These are phyloP conservation scores for Lagorchestes hirsutus DNA, from an alignment of 2,797 vertebrate species.

Conservation along the genomic window DNA sequence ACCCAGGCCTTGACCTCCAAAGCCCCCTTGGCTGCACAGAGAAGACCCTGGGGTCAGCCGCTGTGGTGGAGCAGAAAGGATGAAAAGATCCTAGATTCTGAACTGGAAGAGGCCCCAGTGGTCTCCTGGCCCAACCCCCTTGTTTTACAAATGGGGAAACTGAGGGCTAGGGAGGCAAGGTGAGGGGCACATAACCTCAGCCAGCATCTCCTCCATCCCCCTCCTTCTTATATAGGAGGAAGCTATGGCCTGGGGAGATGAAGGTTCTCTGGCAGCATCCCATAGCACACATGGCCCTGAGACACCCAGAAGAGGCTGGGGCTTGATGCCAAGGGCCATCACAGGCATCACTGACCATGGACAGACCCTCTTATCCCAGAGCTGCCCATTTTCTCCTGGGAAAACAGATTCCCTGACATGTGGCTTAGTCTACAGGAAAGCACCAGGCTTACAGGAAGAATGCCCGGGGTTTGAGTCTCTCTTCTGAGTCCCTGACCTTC, in stretches of 20 bases:
- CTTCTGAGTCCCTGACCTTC: background rate
- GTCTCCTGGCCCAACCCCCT: too few species aligned
- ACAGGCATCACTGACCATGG: background rate
- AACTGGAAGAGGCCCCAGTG: background rate
- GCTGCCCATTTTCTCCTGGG: background rate
- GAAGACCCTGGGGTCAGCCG: too few species aligned
- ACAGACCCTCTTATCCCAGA: background rate
- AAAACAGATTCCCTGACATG: background rate
- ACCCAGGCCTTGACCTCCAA: background rate
- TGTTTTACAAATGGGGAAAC: background rate
- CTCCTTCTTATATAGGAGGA: background rate
- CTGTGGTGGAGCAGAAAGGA: background rate
- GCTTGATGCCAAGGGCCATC: too few species aligned
- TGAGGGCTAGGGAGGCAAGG: background rate
- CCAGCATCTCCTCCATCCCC: too few species aligned
- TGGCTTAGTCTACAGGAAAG: background rate
- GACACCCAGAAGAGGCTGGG: background rate
- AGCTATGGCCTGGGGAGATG: background rate
- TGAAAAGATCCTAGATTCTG: background rate
- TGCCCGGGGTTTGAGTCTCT: background rate
- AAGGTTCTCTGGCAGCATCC: too few species aligned
- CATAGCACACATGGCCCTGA: background rate
- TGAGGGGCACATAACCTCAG: background rate
- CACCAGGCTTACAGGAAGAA: too few species aligned
- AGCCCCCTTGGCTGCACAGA: background rate